These are phyloP conservation scores for Epinephelus coioides DNA, from an alignment of 2,797 vertebrate species.

Conservation along the genomic window DNA sequence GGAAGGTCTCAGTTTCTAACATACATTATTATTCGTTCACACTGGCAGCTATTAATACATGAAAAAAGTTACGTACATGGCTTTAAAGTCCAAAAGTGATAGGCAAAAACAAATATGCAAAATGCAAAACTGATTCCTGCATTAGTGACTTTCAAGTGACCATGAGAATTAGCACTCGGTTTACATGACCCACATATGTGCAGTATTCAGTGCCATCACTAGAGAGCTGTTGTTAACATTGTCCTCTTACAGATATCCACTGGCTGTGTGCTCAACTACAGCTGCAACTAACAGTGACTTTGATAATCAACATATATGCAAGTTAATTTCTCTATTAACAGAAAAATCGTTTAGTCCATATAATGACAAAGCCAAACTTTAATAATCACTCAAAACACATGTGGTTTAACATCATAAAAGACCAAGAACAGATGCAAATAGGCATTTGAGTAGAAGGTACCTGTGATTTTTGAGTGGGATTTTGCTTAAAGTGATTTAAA, in stretches of 20 bases:
- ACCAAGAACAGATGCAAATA: neutral
- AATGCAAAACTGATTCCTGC: neutral
- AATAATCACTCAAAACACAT: neutral
- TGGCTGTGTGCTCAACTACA: neutral
- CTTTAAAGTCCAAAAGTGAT: neutral
- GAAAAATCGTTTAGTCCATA: neutral
- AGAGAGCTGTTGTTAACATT: too few species aligned
- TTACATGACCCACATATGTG: neutral
- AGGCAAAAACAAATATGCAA: neutral
- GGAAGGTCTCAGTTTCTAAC: too few species aligned
- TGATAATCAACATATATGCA: neutral
- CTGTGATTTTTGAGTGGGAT: neutral
- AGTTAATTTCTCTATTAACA: neutral
- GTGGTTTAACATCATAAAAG: neutral
- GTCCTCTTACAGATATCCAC: too few species aligned
- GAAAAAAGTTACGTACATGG: too few species aligned
- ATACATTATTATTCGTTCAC: too few species aligned
- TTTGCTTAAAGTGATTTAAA: too few species aligned
- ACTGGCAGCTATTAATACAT: too few species aligned
- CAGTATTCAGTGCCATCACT: too few species aligned
- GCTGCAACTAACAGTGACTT: neutral
- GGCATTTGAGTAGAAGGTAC: neutral
- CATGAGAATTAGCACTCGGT: too few species aligned
- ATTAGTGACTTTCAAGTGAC: neutral
- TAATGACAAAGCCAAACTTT: too few species aligned